These are phyloP conservation scores for Mythimna albipuncta DNA, from an alignment of 2,888 invertebrate genomes.

Conservation along the genomic window DNA sequence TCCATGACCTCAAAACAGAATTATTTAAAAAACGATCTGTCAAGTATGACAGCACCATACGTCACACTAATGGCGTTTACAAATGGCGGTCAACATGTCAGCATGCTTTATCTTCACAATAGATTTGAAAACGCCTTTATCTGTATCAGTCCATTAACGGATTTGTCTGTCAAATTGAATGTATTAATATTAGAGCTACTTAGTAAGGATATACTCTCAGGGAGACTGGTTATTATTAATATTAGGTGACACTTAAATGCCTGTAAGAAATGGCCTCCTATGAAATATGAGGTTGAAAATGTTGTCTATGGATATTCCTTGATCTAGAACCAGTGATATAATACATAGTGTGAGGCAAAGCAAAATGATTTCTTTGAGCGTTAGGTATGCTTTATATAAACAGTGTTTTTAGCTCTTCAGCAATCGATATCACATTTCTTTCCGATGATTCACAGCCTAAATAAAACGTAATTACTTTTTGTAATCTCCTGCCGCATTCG, in stretches of 20 bases:
- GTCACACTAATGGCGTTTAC: constrained; percentile 46
- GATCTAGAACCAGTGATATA: neutral
- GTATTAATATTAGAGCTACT: constrained; percentile 38
- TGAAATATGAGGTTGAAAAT: neutral
- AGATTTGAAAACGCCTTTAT: constrained; percentile 36
- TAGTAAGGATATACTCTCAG: constrained; percentile 12
- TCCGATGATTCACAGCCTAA: constrained; percentile 13
- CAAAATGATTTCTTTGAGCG: too few relatives aligned
- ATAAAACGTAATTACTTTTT: constrained; percentile 42
- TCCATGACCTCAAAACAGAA: neutral
- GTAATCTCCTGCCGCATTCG: constrained; percentile 20
- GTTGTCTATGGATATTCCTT: neutral
- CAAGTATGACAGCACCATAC: constrained; percentile 43
- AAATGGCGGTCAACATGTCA: constrained; percentile 34
- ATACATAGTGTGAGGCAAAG: neutral
- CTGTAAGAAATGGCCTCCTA: too few relatives aligned
- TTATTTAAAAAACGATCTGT: constrained; percentile 34
- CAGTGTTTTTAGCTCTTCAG: neutral
- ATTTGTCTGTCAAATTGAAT: constrained; percentile 67
- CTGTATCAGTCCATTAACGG: constrained; percentile 70
- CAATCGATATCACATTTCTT: neutral
- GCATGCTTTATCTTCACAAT: constrained; percentile 37
- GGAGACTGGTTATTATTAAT: constrained; percentile 10
- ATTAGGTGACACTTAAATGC: too few relatives aligned
- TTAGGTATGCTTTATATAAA: neutral